Conservation (phyloP, 2,797 vertebrate species). For the Notolabrus celidotus region DNA sequence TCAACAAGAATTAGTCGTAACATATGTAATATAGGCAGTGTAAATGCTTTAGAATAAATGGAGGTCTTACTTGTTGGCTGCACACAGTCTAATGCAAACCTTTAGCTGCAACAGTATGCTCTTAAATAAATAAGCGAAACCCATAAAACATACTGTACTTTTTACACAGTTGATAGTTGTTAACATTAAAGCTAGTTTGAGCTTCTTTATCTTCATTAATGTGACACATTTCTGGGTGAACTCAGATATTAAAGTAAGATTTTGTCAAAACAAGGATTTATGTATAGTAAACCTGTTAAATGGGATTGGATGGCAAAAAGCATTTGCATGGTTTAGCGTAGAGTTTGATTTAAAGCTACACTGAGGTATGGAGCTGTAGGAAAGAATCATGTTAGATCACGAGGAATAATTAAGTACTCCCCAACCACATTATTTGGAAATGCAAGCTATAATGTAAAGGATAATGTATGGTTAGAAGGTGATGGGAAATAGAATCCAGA, state of each 20-base stretch:
- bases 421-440: neutral
- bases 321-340: too few relatives aligned
- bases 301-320: neutral
- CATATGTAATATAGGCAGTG: conserved; percentile 31
- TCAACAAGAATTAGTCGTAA: conserved; percentile 62
- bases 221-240: neutral
- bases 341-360: neutral
- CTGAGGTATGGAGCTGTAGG: neutral
- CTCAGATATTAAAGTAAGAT: neutral
- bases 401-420: neutral
- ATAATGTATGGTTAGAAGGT: too few relatives aligned
- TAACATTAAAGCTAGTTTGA: neutral
- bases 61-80: conserved; percentile 6
- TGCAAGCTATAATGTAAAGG: neutral
- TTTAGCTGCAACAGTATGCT: neutral
- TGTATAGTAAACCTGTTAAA: neutral
- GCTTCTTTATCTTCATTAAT: neutral
- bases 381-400: neutral
- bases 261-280: neutral
- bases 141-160: neutral
- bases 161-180: neutral
- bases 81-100: neutral
- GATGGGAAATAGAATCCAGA: too few relatives aligned
- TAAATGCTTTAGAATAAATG: conserved; percentile 32
- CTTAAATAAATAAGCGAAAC: too few relatives aligned